phyloP scores from a whole-genome alignment of 2,888 invertebrate genomes.

The Syrphus vitripennis region DNA sequence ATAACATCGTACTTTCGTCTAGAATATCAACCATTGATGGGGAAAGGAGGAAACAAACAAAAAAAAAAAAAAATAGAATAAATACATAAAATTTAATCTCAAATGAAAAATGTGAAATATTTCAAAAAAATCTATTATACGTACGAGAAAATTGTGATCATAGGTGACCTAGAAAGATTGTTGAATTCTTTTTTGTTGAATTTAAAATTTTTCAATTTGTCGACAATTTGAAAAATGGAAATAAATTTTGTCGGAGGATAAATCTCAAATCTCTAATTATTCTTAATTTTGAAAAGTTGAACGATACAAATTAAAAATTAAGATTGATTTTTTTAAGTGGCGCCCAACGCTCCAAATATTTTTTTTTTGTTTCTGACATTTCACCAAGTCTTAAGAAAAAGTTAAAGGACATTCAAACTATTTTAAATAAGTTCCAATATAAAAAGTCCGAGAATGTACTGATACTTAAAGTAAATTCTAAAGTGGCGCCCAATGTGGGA shows the following conservation, averaged over 20 bases:
- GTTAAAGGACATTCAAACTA: background rate
- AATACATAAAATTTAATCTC: background rate
- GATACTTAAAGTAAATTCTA: background rate
- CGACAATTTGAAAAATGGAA: too few relatives aligned
- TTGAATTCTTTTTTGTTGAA: slow-evolving; percentile 2
- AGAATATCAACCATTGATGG: slow-evolving; percentile 29
- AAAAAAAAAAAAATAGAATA: background rate
- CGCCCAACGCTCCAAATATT: background rate
- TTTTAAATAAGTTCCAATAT: too few relatives aligned
- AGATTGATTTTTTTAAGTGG: slow-evolving; percentile 7
- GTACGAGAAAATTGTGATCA: slow-evolving; percentile 53
- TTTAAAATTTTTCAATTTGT: background rate
- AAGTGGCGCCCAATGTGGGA: background rate
- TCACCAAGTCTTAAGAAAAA: background rate
- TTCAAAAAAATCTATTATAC: slow-evolving; percentile 18
- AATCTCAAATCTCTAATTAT: too few relatives aligned
- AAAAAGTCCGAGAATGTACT: too few relatives aligned
- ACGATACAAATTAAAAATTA: too few relatives aligned
- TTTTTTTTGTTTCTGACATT: background rate
- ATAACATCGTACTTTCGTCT: slow-evolving; percentile 99
- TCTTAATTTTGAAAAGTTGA: too few relatives aligned
- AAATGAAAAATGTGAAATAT: background rate
- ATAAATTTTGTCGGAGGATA: too few relatives aligned
- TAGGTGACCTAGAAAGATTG: slow-evolving; percentile 57
- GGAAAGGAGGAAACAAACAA: background rate